A percentile compares a stretch with the other conserved stretches of the same genome.
Conservation (phyloP, 2,797 vertebrate genomes). For the Pipistrellus nathusii region DNA sequence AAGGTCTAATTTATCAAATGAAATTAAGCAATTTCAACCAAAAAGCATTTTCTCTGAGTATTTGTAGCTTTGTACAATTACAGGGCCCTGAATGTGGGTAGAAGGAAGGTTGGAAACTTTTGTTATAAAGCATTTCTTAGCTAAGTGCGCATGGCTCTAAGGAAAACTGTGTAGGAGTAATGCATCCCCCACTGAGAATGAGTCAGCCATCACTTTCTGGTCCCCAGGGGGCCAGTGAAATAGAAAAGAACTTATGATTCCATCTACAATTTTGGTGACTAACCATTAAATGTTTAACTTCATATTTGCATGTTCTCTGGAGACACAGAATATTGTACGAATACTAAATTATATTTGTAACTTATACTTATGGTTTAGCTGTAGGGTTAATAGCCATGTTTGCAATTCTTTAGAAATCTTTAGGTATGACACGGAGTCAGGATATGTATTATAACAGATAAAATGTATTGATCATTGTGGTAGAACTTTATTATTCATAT, state of each 20-base stretch:
- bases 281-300: slow-evolving; percentile 46
- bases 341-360: slow-evolving; percentile 61
- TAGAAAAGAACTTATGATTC: slow-evolving; percentile 52
- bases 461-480: background rate
- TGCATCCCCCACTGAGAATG: background rate
- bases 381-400: slow-evolving; percentile 38
- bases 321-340: background rate
- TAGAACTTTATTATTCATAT: slow-evolving; percentile 9
- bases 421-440: slow-evolving; percentile 7
- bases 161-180: slow-evolving; percentile 49
- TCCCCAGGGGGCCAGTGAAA: background rate
- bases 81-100: slow-evolving; percentile 35
- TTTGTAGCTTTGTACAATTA: slow-evolving; percentile 12
- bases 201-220: slow-evolving; percentile 26
- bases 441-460: background rate
- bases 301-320: slow-evolving; percentile 10
- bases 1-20: slow-evolving; percentile 37
- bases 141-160: background rate
- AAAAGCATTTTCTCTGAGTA: slow-evolving; percentile 38
- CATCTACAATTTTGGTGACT: slow-evolving; percentile 46
- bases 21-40: slow-evolving; percentile 57
- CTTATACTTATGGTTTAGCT: slow-evolving; percentile 37
- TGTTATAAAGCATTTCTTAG: slow-evolving; percentile 44
- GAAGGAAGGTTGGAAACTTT: background rate
- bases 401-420: slow-evolving; percentile 58